Percentiles rank a stretch among this genome's conserved stretches.
phyloP scores from a whole-genome alignment of 2,888 invertebrate genomes.

The Drosophila affinis region DNA sequence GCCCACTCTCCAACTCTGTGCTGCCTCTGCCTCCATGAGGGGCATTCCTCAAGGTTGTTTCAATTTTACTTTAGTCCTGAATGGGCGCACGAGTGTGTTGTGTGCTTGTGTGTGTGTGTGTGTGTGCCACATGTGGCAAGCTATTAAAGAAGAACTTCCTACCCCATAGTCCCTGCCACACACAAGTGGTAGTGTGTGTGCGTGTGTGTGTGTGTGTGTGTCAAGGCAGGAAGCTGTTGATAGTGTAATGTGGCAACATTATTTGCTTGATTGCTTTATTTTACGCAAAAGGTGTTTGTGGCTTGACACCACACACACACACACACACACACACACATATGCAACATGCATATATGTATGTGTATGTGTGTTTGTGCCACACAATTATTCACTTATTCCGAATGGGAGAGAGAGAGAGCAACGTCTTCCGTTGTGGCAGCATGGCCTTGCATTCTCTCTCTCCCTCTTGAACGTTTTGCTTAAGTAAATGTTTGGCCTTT shows the following conservation, averaged over 20 bases:
- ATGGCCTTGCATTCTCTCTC: background rate
- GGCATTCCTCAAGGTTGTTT: constrained; percentile 83
- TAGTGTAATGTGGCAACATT: constrained; percentile 80
- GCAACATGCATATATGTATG: constrained; percentile 5
- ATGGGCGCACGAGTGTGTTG: constrained; percentile 47
- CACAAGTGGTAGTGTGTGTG: constrained; percentile 17
- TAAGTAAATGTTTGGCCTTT: constrained; percentile 76
- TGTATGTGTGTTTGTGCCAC: background rate
- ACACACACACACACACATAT: constrained; percentile 16
- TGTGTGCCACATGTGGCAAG: constrained; percentile 33
- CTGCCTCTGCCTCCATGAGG: constrained; percentile 26
- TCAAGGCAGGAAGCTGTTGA: constrained; percentile 72
- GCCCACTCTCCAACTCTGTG: constrained; percentile 24
- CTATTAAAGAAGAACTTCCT: constrained; percentile 59
- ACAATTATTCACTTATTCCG: constrained; percentile 35
- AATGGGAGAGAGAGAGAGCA: constrained; percentile 19
- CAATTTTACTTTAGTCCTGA: constrained; percentile 71
- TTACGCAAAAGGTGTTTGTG: constrained; percentile 80
- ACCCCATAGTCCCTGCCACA: constrained; percentile 16
- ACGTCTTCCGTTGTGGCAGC: constrained; percentile 53
- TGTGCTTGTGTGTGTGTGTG: constrained; percentile 28
- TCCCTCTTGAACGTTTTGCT: constrained; percentile 56
- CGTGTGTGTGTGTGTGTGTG: constrained; percentile 9
- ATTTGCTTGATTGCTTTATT: constrained; percentile 81
- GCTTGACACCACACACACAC: constrained; percentile 65